A percentile compares a stretch with the other conserved stretches of the same genome.
These are phyloP conservation scores for Parascotia fuliginaria DNA, from an alignment of 2,888 invertebrate genomes.

Conservation along the genomic window DNA sequence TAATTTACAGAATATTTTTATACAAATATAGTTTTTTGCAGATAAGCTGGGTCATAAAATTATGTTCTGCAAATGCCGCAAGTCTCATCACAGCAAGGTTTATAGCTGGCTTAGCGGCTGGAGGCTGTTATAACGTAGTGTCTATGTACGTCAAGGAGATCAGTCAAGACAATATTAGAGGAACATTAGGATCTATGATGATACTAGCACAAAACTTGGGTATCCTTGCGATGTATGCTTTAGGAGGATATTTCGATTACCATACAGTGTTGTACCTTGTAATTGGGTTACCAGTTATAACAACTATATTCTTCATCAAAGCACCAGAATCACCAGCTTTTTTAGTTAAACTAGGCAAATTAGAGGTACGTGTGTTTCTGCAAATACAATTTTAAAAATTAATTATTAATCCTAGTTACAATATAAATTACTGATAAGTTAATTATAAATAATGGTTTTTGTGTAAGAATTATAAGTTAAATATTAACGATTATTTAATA, in stretches of 20 bases:
- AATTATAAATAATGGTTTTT: too few species aligned
- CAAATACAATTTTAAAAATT: too few species aligned
- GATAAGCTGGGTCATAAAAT: slow-evolving; percentile 52
- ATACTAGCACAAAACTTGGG: slow-evolving; percentile 56
- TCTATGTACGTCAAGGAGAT: slow-evolving; percentile 68
- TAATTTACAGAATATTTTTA: background rate
- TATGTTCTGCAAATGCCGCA: slow-evolving; percentile 39
- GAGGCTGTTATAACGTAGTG: slow-evolving; percentile 56
- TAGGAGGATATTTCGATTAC: slow-evolving; percentile 63
- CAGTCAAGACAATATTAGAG: slow-evolving; percentile 60
- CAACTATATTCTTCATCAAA: slow-evolving; percentile 48
- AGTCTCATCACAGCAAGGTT: slow-evolving; percentile 55
- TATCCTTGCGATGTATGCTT: slow-evolving; percentile 54
- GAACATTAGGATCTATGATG: slow-evolving; percentile 52
- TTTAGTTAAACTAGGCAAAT: slow-evolving; percentile 58
- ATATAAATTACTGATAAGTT: too few species aligned
- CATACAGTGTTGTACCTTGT: slow-evolving; percentile 54
- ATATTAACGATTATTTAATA: too few species aligned
- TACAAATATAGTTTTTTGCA: slow-evolving; percentile 19
- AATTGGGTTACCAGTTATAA: slow-evolving; percentile 47
- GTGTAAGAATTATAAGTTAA: too few species aligned
- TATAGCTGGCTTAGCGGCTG: slow-evolving; percentile 53
- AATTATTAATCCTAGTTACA: too few species aligned
- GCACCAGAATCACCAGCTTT: slow-evolving; percentile 71
- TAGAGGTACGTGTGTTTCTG: slow-evolving; percentile 58